Conservation (phyloP, 2,797 vertebrate species). For the Selene dorsalis region DNA sequence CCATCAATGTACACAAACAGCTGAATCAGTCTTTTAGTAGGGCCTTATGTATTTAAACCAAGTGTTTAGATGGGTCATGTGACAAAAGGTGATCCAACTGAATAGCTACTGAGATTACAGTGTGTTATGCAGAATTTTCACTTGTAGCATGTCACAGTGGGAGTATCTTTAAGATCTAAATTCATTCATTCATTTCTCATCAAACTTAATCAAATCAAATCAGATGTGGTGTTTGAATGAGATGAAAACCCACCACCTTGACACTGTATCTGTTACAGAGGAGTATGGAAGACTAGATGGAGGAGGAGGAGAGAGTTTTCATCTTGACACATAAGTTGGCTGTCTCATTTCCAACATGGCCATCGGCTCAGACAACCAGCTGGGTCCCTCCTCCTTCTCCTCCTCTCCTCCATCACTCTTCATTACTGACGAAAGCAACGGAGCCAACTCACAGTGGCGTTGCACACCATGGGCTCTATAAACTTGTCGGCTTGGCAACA, state of each 20-base stretch:
- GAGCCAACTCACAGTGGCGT: slow-evolving; percentile 48
- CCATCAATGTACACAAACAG: not conserved
- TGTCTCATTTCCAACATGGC: slow-evolving; percentile 40
- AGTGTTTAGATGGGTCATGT: not conserved
- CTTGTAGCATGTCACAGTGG: not conserved
- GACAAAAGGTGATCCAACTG: not conserved
- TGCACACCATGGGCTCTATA: slow-evolving; percentile 42
- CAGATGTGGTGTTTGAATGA: not conserved
- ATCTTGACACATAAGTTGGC: slow-evolving; percentile 16
- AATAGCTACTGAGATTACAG: not conserved
- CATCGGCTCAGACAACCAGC: slow-evolving; percentile 46
- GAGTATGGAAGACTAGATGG: not conserved
- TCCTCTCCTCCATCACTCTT: slow-evolving; percentile 62
- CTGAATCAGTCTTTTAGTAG: not conserved
- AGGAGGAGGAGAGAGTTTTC: slow-evolving; percentile 7
- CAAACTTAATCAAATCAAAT: not conserved
- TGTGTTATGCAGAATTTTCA: not conserved
- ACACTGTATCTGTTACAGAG: not conserved
- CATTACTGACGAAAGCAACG: slow-evolving; percentile 52
- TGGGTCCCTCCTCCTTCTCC: slow-evolving; percentile 45
- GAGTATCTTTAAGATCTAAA: not conserved
- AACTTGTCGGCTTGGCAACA: slow-evolving; percentile 59
- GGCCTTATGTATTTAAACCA: not conserved
- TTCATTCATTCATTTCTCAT: not conserved
- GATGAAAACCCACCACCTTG: slow-evolving; percentile 3